Evolutionary conservation across 2,113 vertebrate species (phyloP).

Genomic region (Taurulus bubalis): DNA sequence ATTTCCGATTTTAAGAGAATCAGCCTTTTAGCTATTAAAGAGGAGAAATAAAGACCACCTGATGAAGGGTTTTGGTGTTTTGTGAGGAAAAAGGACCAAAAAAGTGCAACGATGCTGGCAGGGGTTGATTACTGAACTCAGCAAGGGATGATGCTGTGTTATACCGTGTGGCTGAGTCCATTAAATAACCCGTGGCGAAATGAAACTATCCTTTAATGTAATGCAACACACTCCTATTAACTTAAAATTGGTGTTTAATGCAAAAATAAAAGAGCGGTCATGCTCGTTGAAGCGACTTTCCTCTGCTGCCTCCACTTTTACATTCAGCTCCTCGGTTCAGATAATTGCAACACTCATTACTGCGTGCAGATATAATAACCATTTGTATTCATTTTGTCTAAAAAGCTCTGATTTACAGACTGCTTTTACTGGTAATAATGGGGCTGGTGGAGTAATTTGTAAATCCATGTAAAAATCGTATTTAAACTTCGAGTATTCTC

Average conservation of each 20-base stretch:
- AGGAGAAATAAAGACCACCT: neutral
- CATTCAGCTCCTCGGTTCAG: constrained; percentile 20
- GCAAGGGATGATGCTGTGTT: neutral
- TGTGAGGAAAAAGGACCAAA: neutral
- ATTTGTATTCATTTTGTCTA: neutral
- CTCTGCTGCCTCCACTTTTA: constrained; percentile 8
- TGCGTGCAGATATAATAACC: constrained; percentile 10
- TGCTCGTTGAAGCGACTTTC: neutral
- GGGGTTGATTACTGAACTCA: neutral
- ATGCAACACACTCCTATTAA: neutral
- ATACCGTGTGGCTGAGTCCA: neutral
- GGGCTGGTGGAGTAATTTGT: neutral
- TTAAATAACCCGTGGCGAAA: neutral
- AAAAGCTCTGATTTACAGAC: neutral
- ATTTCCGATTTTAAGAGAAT: neutral
- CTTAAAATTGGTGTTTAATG: constrained; percentile 1
- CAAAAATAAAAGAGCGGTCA: neutral
- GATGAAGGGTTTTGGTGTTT: neutral
- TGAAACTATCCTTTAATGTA: neutral
- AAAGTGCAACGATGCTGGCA: neutral
- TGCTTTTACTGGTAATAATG: neutral
- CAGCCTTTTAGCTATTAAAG: neutral
- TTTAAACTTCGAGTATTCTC: neutral
- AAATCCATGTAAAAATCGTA: neutral
- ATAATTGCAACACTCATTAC: constrained; percentile 12